A percentile compares a stretch with the other conserved stretches of the same genome.
Evolutionary conservation across 2,797 vertebrate genomes (phyloP).

Genomic region (Spea hammondii): DNA sequence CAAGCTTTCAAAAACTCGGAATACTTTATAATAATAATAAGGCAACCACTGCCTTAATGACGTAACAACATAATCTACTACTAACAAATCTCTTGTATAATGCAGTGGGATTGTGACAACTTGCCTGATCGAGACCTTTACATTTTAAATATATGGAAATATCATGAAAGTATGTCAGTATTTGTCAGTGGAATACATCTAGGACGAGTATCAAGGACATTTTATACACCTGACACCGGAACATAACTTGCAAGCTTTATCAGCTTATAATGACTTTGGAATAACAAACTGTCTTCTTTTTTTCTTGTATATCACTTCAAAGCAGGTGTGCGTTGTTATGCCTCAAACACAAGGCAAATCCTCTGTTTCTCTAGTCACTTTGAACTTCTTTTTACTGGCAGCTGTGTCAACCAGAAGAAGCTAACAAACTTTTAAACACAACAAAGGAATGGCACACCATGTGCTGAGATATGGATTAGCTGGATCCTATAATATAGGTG

Average conservation of each 20-base stretch:
- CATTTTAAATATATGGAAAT: conserved; percentile 28
- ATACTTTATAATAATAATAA: neutral
- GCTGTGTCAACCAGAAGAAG: neutral
- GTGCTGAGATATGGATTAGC: too few species aligned
- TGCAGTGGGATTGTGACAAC: too few species aligned
- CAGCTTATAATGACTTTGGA: conserved; percentile 6
- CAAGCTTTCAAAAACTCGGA: neutral
- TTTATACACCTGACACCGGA: conserved; percentile 21
- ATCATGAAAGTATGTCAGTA: conserved; percentile 60
- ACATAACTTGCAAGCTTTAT: conserved; percentile 4
- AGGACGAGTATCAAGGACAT: conserved; percentile 51
- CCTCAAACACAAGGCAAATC: neutral
- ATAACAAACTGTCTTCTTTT: neutral
- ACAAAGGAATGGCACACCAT: too few species aligned
- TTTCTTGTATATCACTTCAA: neutral
- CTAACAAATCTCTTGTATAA: too few species aligned
- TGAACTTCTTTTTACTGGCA: neutral
- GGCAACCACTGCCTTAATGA: too few species aligned
- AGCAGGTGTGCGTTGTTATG: neutral
- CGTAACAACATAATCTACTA: too few species aligned
- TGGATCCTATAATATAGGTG: too few species aligned
- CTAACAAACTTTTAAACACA: too few species aligned
- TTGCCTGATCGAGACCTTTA: too few species aligned
- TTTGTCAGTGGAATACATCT: conserved; percentile 38
- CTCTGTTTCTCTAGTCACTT: neutral